These are phyloP conservation scores for Junco hyemalis DNA, from an alignment of 2,113 vertebrate genomes.

Conservation along the genomic window DNA sequence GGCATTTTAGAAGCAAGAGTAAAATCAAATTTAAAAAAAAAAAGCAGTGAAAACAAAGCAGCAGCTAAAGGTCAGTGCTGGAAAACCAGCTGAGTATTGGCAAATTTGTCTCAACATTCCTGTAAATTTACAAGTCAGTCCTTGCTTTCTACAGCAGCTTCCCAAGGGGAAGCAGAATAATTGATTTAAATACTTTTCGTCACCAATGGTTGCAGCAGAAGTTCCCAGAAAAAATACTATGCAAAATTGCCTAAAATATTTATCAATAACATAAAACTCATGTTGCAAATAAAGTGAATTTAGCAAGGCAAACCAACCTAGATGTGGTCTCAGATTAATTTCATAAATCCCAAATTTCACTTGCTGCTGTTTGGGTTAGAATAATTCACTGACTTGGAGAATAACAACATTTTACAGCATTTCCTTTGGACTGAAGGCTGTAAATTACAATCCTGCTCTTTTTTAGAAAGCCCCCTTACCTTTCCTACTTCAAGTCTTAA, in stretches of 20 bases:
- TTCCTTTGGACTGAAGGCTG: not conserved
- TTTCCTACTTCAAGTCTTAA: not conserved
- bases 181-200: not conserved
- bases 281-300: not conserved
- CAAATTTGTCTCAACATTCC: not conserved
- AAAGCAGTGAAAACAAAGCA: not conserved
- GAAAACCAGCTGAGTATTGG: not conserved
- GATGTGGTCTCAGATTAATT: not conserved
- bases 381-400: not conserved
- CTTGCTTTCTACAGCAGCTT: conserved; percentile 1
- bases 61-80: conserved; percentile 12
- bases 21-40: not conserved
- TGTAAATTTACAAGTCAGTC: conserved; percentile 9
- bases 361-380: not conserved
- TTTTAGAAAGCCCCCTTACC: not conserved
- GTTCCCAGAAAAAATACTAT: not conserved
- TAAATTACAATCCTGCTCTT: not conserved
- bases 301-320: not conserved
- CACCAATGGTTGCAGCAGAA: not conserved
- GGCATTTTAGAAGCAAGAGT: not conserved
- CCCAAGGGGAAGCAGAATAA: not conserved
- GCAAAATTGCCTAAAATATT: not conserved
- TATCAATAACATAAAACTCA: not conserved
- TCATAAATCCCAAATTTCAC: not conserved
- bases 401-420: not conserved